phyloP scores from a whole-genome alignment of 92 coral and sea anemone genomes.

The Bergia puertoricense region DNA sequence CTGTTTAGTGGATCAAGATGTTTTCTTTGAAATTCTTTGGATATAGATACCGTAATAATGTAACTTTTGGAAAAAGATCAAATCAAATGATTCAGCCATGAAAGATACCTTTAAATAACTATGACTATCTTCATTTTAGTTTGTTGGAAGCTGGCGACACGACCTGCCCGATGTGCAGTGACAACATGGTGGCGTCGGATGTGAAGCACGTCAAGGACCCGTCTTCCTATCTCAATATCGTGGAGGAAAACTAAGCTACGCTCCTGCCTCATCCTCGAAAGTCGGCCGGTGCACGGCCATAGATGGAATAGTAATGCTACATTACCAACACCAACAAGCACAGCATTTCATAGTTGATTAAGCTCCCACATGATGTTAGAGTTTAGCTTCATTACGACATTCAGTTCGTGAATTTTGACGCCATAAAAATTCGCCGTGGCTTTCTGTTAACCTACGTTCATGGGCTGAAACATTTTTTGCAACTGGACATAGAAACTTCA shows the following conservation, averaged over 20 bases:
- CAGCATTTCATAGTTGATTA: background rate
- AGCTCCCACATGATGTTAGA: background rate
- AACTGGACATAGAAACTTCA: no score
- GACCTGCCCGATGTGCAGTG: conserved; percentile 94
- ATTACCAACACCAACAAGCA: background rate
- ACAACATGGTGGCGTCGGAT: conserved; percentile 78
- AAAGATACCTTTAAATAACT: no score
- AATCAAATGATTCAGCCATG: no score
- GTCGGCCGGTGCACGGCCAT: background rate
- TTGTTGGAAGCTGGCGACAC: conserved; percentile 87
- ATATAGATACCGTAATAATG: no score
- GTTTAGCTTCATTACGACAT: background rate
- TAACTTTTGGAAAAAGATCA: no score
- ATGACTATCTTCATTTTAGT: conserved; percentile 46
- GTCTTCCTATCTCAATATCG: conserved; percentile 67
- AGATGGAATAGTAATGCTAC: background rate
- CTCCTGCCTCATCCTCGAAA: background rate
- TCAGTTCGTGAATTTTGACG: background rate
- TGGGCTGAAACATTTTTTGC: background rate
- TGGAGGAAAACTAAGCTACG: conserved; percentile 52
- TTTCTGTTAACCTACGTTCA: background rate
- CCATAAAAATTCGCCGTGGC: background rate
- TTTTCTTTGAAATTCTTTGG: no score
- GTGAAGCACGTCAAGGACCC: conserved; percentile 86
- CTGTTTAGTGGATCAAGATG: no score